A percentile compares a stretch with the other conserved stretches of the same genome.
Evolutionary conservation across 2,888 invertebrate species (phyloP).

Genomic region (Drosophila infuscata): DNA sequence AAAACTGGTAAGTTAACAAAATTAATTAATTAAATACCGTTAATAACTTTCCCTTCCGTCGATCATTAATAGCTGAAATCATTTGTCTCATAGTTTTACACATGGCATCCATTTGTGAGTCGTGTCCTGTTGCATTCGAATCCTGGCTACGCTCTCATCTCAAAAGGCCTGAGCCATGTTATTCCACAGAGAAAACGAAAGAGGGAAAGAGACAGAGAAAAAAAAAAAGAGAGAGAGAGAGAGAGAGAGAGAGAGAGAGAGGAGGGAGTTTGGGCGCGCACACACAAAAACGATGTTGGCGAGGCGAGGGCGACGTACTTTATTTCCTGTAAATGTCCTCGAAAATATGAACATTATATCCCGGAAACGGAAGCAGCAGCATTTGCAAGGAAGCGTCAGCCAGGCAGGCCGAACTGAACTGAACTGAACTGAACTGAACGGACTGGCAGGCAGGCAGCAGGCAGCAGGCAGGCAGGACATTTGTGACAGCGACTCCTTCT

Average conservation of each 20-base stretch:
- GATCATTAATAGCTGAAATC: neutral
- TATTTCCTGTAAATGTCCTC: constrained; percentile 86
- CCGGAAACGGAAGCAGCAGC: constrained; percentile 85
- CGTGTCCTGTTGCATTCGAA: neutral
- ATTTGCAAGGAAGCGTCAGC: constrained; percentile 84
- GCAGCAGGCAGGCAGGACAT: constrained; percentile 27
- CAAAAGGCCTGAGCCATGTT: constrained; percentile 25
- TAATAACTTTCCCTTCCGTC: neutral
- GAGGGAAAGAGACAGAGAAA: neutral
- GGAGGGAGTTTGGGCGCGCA: neutral
- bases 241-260: too few relatives aligned
- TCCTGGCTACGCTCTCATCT: neutral
- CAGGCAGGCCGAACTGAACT: constrained; percentile 34
- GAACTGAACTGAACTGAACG: neutral
- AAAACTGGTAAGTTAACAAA: neutral
- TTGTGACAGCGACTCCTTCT: constrained; percentile 24
- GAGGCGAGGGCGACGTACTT: constrained; percentile 84
- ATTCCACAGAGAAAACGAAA: constrained; percentile 28
- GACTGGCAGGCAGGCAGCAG: constrained; percentile 12
- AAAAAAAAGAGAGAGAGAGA: too few relatives aligned
- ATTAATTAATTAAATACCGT: neutral
- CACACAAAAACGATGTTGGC: constrained; percentile 25
- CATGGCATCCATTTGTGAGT: too few relatives aligned
- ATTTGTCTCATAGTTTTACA: neutral
- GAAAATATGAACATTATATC: constrained; percentile 85